Conservation (phyloP, 2,113 vertebrate genomes). For the Melanostigma gelatinosum region DNA sequence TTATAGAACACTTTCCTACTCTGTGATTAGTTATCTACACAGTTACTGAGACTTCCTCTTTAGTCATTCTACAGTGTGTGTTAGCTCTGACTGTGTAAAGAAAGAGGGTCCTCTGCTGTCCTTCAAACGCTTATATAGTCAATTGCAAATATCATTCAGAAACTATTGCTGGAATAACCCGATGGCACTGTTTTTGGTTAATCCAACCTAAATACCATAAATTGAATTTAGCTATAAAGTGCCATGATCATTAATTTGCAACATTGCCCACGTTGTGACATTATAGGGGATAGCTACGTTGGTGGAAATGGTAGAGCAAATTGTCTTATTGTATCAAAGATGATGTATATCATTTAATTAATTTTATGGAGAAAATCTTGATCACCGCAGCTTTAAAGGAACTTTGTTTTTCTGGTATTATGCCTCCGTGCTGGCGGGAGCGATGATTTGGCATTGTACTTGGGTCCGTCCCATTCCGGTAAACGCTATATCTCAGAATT, state of each 20-base stretch:
- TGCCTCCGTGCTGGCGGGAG: no score
- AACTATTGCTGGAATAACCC: not conserved
- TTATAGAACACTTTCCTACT: conserved; percentile 1
- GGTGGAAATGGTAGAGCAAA: not conserved
- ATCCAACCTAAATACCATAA: not conserved
- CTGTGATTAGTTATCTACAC: conserved; percentile 20
- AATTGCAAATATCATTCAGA: not conserved
- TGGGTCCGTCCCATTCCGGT: no score
- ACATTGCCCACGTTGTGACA: not conserved
- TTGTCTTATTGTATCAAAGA: not conserved
- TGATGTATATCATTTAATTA: not conserved
- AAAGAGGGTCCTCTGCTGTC: not conserved
- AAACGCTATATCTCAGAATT: no score
- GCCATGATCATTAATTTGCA: not conserved
- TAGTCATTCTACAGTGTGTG: not conserved
- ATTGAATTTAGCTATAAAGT: not conserved
- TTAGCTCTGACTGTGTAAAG: not conserved
- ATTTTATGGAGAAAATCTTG: not conserved
- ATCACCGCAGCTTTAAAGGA: not conserved
- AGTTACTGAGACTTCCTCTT: conserved; percentile 21
- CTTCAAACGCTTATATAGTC: not conserved
- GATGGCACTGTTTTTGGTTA: not conserved
- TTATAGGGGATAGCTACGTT: not conserved
- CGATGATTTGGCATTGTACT: no score
- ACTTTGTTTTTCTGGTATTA: not conserved